phyloP scores from a whole-genome alignment of 2,113 vertebrate genomes.

The Lepus timidus region DNA sequence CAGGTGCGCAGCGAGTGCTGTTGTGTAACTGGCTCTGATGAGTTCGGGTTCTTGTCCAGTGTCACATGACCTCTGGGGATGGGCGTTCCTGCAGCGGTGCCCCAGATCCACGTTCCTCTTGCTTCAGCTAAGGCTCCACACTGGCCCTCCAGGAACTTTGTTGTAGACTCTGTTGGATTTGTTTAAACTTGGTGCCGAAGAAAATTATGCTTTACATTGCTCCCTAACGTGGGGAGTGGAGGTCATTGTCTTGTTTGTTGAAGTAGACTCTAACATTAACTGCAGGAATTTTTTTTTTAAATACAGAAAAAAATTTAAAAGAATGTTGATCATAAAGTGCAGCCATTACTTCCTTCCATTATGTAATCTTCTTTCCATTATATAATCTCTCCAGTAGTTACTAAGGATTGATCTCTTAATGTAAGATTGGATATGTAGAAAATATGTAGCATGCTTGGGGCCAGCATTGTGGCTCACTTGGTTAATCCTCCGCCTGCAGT shows the following conservation, averaged over 20 bases:
- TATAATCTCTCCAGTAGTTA: conserved; percentile 25
- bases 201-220: background rate
- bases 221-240: background rate
- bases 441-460: too few species aligned
- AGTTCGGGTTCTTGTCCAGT: background rate
- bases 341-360: background rate
- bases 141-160: background rate
- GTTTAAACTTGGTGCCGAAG: background rate
- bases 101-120: rapidly evolving
- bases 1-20: too few species aligned
- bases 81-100: background rate
- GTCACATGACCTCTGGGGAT: rapidly evolving
- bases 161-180: background rate
- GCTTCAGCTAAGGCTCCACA: too few species aligned
- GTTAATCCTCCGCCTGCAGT: too few species aligned
- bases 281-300: conserved; percentile 48
- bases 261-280: background rate
- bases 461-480: too few species aligned
- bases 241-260: conserved; percentile 10
- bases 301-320: background rate
- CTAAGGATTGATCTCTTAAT: background rate
- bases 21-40: background rate
- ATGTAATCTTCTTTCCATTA: background rate
- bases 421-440: background rate
- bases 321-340: background rate